These are phyloP conservation scores for Lordiphosa stackelbergi DNA, from an alignment of 1,140 invertebrate species.

Conservation along the genomic window DNA sequence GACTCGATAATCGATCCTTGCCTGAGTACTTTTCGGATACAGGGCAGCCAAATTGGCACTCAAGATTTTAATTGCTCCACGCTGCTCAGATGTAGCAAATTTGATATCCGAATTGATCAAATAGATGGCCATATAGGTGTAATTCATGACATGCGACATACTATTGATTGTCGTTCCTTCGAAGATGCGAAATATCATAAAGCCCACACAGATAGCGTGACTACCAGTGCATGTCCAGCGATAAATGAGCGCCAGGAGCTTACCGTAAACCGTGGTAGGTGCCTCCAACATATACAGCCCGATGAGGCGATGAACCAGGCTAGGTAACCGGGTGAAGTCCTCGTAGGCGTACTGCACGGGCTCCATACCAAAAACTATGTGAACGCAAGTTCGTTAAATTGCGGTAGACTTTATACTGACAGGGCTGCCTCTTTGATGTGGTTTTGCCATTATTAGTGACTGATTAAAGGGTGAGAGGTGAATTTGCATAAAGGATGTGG, in stretches of 20 bases:
- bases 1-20: slow-evolving; percentile 17
- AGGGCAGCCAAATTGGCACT: slow-evolving; percentile 20
- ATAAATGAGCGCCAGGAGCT: slow-evolving; percentile 14
- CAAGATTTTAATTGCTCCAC: slow-evolving; percentile 5
- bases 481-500: too few species aligned
- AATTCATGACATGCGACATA: slow-evolving; percentile 21
- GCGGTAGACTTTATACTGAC: too few species aligned
- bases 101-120: slow-evolving; percentile 44
- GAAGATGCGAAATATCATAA: slow-evolving; percentile 33
- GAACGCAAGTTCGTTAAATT: neutral
- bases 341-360: slow-evolving; percentile 26
- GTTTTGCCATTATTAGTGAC: too few species aligned
- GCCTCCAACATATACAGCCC: slow-evolving; percentile 30
- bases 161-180: slow-evolving; percentile 18
- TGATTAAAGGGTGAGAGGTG: too few species aligned
- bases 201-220: slow-evolving; percentile 17
- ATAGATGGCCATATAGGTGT: slow-evolving; percentile 31
- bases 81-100: slow-evolving; percentile 27
- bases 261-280: neutral
- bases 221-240: slow-evolving; percentile 16
- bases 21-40: slow-evolving; percentile 22
- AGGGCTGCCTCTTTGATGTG: too few species aligned
- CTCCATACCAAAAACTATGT: slow-evolving; percentile 26
- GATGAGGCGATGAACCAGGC: slow-evolving; percentile 10
- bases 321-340: slow-evolving; percentile 32